These are phyloP conservation scores for Oryctolagus cuniculus DNA, from an alignment of 2,113 vertebrate species.

Conservation along the genomic window DNA sequence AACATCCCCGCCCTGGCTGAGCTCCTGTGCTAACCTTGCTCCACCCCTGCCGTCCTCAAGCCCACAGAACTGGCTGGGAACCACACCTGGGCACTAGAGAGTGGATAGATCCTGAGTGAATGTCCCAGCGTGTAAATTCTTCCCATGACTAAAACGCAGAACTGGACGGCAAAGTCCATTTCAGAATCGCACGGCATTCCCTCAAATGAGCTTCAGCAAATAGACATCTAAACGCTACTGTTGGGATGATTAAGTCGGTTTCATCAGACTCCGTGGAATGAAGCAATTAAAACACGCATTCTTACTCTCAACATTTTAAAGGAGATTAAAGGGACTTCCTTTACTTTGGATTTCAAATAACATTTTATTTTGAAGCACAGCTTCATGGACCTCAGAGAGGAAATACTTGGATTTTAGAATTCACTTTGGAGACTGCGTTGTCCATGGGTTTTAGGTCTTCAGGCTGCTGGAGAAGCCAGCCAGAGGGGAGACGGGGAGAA, in stretches of 20 bases:
- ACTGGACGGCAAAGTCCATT: neutral
- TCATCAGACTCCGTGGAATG: neutral
- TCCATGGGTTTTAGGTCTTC: neutral
- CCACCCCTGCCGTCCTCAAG: neutral
- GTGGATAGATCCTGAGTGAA: neutral
- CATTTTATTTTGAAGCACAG: neutral
- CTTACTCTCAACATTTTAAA: constrained; percentile 2
- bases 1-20: neutral
- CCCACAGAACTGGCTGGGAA: neutral
- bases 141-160: neutral
- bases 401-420: constrained; percentile 47
- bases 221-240: neutral
- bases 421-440: neutral
- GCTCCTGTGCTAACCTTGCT: neutral
- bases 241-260: neutral
- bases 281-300: neutral
- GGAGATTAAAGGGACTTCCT: neutral
- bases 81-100: neutral
- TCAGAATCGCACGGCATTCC: neutral
- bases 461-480: neutral
- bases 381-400: neutral
- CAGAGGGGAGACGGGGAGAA: neutral
- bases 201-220: neutral
- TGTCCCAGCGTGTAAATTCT: neutral
- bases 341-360: constrained; percentile 1